phyloP scores from a whole-genome alignment of 1,140 invertebrate genomes.

The Calephelis virginiensis region DNA sequence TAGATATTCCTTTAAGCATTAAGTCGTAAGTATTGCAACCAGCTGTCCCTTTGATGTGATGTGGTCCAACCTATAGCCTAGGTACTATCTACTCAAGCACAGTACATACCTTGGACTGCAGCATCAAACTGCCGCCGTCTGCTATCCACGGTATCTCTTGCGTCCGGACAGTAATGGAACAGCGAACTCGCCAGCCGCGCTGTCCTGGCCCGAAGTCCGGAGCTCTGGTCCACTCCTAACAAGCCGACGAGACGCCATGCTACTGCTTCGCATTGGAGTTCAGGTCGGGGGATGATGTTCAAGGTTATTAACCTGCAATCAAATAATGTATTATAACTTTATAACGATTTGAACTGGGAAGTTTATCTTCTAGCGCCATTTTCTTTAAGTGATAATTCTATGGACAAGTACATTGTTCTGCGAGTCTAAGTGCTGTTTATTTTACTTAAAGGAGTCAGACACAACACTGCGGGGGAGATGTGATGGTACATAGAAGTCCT shows the following conservation, averaged over 20 bases:
- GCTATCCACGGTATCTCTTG: slow-evolving; percentile 80
- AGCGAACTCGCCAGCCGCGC: slow-evolving; percentile 76
- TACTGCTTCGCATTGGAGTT: slow-evolving; percentile 86
- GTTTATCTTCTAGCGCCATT: too few relatives aligned
- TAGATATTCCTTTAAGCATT: too few relatives aligned
- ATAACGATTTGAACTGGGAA: background rate
- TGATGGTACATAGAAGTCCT: too few relatives aligned
- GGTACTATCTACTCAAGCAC: background rate
- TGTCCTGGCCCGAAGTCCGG: slow-evolving; percentile 80
- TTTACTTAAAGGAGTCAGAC: too few relatives aligned
- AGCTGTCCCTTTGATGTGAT: too few relatives aligned
- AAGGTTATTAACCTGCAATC: slow-evolving; percentile 76
- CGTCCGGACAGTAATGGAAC: slow-evolving; percentile 78
- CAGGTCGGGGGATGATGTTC: slow-evolving; percentile 80
- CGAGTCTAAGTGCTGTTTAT: too few relatives aligned
- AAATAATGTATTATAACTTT: slow-evolving; percentile 12
- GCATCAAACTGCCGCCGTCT: slow-evolving; percentile 87
- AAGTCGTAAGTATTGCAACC: too few relatives aligned
- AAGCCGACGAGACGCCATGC: slow-evolving; percentile 89
- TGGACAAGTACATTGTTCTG: too few relatives aligned
- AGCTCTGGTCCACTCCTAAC: slow-evolving; percentile 84
- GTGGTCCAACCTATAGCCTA: background rate
- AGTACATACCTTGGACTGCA: slow-evolving; percentile 84
- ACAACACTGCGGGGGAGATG: too few relatives aligned
- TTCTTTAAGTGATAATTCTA: too few relatives aligned